Conservation (phyloP, 2,797 vertebrate genomes). For the Hafferia zeledoni region DNA sequence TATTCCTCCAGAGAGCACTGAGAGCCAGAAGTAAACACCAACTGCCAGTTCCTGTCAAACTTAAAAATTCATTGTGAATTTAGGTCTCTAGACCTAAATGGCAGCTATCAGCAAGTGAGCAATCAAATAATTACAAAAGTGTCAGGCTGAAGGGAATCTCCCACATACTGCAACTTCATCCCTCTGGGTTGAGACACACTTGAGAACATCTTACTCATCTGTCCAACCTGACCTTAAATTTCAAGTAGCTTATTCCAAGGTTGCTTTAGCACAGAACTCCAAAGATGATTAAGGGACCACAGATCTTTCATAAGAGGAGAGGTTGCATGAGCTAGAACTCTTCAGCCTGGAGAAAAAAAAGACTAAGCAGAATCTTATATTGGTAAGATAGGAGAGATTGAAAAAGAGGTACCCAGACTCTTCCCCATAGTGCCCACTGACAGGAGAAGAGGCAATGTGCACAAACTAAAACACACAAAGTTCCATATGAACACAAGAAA, state of each 20-base stretch:
- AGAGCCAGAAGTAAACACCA: neutral
- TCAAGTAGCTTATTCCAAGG: neutral
- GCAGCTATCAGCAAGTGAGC: neutral
- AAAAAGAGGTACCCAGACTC: neutral
- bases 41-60: neutral
- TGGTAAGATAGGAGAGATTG: neutral
- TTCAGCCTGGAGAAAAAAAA: neutral
- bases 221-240: neutral
- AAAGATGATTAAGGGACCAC: neutral
- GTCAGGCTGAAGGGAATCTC: neutral
- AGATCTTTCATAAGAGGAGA: neutral
- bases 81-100: neutral
- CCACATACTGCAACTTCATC: neutral
- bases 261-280: neutral
- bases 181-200: neutral
- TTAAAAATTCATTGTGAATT: neutral
- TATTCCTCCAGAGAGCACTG: neutral
- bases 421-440: neutral
- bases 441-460: neutral
- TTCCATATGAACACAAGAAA: neutral
- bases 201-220: neutral
- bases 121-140: neutral
- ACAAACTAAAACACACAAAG: neutral
- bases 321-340: neutral
- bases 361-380: neutral